These are phyloP conservation scores for Ctenicera cuprea DNA, from an alignment of 2,888 invertebrate genomes.

Conservation along the genomic window DNA sequence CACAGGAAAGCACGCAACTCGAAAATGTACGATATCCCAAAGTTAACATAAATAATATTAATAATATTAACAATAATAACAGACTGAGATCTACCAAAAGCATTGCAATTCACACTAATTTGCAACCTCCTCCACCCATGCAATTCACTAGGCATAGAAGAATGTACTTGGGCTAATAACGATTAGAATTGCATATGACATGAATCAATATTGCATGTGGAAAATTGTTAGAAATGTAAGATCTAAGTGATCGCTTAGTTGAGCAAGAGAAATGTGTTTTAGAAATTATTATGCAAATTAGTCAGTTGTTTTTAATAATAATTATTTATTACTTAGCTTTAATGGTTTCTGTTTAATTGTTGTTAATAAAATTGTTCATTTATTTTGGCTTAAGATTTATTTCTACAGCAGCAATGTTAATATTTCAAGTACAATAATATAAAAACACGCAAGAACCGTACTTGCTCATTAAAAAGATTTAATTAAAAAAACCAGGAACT, in stretches of 20 bases:
- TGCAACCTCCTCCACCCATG: conserved; percentile 43
- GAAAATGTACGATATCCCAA: conserved; percentile 1
- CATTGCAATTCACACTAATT: conserved; percentile 26
- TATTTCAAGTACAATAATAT: no score
- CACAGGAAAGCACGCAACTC: conserved; percentile 13
- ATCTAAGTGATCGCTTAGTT: conserved; percentile 9
- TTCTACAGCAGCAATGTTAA: no score
- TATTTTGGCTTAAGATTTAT: not conserved
- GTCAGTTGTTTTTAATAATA: conserved; percentile 8
- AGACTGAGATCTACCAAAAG: conserved; percentile 27
- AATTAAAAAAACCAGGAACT: conserved; percentile 25
- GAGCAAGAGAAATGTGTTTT: conserved; percentile 27
- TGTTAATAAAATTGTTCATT: conserved; percentile 15
- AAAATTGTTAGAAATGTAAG: conserved; percentile 25
- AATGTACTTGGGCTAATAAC: conserved; percentile 5
- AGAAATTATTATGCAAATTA: conserved; percentile 27
- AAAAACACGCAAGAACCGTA: no score
- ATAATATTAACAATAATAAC: not conserved
- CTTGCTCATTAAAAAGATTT: conserved; percentile 16
- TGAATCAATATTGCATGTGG: conserved; percentile 8
- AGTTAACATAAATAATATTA: no score
- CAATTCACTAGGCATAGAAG: conserved; percentile 33
- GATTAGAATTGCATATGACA: conserved; percentile 1
- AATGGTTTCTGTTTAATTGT: conserved; percentile 12
- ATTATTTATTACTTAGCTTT: conserved; percentile 29